Conservation (phyloP, 2,797 vertebrate species). For the Sebastes matsubarae region DNA sequence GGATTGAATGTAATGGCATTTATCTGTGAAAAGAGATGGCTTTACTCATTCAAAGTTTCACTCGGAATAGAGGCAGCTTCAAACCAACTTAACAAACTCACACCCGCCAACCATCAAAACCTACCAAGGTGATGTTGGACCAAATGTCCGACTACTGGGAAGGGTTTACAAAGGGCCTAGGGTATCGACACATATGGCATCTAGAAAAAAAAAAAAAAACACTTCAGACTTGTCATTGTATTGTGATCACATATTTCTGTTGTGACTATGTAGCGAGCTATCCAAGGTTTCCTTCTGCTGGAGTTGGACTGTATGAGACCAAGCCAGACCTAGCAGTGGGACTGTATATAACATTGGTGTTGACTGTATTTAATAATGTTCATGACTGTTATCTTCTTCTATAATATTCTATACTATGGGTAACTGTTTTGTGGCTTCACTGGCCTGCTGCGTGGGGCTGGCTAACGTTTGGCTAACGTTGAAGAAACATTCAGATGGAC, state of each 20-base stretch:
- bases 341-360: conserved; percentile 98
- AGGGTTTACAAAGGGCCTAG: conserved; percentile 79
- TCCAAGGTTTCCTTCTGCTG: conserved; percentile 89
- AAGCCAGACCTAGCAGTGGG: conserved; percentile 91
- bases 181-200: conserved; percentile 74
- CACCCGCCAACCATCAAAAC: conserved; percentile 81
- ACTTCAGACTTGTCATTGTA: conserved; percentile 93
- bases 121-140: conserved; percentile 77
- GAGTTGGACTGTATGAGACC: conserved; percentile 80
- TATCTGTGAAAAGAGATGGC: conserved; percentile 88
- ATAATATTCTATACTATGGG: conserved; percentile 89
- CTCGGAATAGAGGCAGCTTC: conserved; percentile 88
- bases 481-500: conserved; percentile 89
- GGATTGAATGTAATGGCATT: conserved; percentile 96
- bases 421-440: conserved; percentile 93
- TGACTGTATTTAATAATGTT: conserved; percentile 95
- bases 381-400: conserved; percentile 96
- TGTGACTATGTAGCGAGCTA: conserved; percentile 92
- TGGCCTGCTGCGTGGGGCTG: conserved; percentile 88
- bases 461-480: conserved; percentile 82
- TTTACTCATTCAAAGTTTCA: conserved; percentile 85
- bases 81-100: conserved; percentile 82
- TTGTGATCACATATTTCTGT: conserved; percentile 96
- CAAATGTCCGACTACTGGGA: conserved; percentile 70
- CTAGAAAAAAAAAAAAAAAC: conserved; percentile 76